Conservation (phyloP, 2,113 vertebrate species). For the Gymnogyps californianus region DNA sequence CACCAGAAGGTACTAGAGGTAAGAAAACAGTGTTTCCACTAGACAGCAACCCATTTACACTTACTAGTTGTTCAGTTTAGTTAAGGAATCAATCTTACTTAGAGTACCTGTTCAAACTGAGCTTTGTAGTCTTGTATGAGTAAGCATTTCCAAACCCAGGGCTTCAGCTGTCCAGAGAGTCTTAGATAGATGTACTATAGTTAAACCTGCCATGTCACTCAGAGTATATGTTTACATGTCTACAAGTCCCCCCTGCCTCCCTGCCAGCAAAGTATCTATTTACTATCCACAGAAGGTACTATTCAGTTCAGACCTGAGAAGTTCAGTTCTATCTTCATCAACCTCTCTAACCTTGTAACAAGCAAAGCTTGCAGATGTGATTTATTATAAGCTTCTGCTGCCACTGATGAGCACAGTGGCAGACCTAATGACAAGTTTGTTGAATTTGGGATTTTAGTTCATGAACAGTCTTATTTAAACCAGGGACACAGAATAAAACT, state of each 20-base stretch:
- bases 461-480: neutral
- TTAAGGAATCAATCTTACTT: neutral
- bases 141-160: constrained; percentile 56
- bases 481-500: neutral
- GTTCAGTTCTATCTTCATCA: neutral
- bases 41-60: neutral
- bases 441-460: neutral
- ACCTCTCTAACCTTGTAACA: neutral
- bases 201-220: constrained; percentile 66
- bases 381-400: neutral
- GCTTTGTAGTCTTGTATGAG: constrained; percentile 36
- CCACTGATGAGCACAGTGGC: neutral
- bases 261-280: neutral
- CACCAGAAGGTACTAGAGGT: neutral
- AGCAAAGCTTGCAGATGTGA: neutral
- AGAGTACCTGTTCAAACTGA: neutral
- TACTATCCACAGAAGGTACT: neutral
- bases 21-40: neutral
- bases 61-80: neutral
- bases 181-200: constrained; percentile 48
- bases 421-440: neutral
- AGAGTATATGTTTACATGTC: constrained; percentile 50
- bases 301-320: neutral
- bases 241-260: neutral
- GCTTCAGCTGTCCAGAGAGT: constrained; percentile 52